These are phyloP conservation scores for Onthophagus sagittarius DNA, from an alignment of 2,888 invertebrate genomes.

Conservation along the genomic window DNA sequence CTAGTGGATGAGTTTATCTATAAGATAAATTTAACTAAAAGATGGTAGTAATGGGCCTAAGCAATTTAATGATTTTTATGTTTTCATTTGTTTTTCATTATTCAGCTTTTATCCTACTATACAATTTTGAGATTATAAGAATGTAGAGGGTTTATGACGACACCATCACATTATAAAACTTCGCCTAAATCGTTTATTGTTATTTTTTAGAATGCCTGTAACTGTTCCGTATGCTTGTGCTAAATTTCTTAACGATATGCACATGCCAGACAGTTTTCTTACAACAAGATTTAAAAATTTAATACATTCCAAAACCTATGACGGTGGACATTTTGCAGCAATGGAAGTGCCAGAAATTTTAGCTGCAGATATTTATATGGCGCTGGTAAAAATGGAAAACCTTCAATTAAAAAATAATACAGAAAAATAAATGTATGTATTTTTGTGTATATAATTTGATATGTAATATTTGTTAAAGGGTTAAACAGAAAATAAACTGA, in stretches of 20 bases:
- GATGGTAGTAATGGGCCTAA: too few relatives aligned
- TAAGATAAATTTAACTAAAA: too few relatives aligned
- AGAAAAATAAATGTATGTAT: neutral
- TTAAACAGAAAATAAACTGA: neutral
- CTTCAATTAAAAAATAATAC: too few relatives aligned
- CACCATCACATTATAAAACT: too few relatives aligned
- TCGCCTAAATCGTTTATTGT: neutral
- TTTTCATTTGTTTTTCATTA: too few relatives aligned
- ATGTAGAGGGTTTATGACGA: too few relatives aligned
- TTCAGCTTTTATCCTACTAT: too few relatives aligned
- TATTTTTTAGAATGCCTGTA: conserved; percentile 39
- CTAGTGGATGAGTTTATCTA: too few relatives aligned
- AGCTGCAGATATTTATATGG: conserved; percentile 64
- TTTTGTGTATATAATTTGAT: neutral
- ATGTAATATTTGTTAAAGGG: neutral
- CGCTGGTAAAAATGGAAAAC: conserved; percentile 44
- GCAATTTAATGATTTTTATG: too few relatives aligned
- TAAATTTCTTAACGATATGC: conserved; percentile 68
- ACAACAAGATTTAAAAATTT: conserved; percentile 61
- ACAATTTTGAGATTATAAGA: too few relatives aligned
- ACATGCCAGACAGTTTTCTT: conserved; percentile 58
- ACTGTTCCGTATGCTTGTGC: conserved; percentile 69
- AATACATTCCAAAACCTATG: conserved; percentile 60
- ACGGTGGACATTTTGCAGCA: conserved; percentile 84
- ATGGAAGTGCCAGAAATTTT: conserved; percentile 70